Evolutionary conservation across 2,888 invertebrate species (phyloP).

Genomic region (Lamproptera curius): DNA sequence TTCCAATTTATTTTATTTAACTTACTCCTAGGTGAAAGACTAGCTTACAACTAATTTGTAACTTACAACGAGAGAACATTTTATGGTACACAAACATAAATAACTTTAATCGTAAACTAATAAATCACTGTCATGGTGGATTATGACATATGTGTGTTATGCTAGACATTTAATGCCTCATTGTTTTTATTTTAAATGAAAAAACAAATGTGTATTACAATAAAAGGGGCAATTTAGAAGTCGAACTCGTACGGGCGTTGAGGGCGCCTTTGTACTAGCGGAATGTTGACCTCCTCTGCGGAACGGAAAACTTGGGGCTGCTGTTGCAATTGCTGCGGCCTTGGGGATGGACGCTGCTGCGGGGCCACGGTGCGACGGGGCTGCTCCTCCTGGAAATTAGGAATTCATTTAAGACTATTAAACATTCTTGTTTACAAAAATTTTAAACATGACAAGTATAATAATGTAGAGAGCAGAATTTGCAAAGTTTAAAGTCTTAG

Average conservation of each 20-base stretch:
- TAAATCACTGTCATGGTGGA: constrained; percentile 16
- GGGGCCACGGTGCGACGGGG: constrained; percentile 34
- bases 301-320: constrained; percentile 87
- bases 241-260: constrained; percentile 69
- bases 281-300: constrained; percentile 92
- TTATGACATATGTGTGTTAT: constrained; percentile 10
- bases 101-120: constrained; percentile 47
- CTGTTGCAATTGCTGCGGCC: constrained; percentile 41
- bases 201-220: background rate
- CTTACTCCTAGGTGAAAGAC: constrained; percentile 62
- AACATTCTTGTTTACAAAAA: too few relatives aligned
- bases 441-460: too few relatives aligned
- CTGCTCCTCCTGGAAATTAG: constrained; percentile 44
- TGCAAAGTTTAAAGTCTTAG: too few relatives aligned
- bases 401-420: too few relatives aligned
- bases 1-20: constrained; percentile 15
- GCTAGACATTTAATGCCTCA: background rate
- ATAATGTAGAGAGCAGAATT: too few relatives aligned
- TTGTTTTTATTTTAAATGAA: background rate
- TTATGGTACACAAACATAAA: constrained; percentile 62
- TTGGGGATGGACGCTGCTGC: constrained; percentile 45
- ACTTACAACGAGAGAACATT: constrained; percentile 53
- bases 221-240: constrained; percentile 41
- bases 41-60: constrained; percentile 77
- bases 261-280: constrained; percentile 88